These are phyloP conservation scores for Hestina assimilis DNA, from an alignment of 1,140 invertebrate species.

Conservation along the genomic window DNA sequence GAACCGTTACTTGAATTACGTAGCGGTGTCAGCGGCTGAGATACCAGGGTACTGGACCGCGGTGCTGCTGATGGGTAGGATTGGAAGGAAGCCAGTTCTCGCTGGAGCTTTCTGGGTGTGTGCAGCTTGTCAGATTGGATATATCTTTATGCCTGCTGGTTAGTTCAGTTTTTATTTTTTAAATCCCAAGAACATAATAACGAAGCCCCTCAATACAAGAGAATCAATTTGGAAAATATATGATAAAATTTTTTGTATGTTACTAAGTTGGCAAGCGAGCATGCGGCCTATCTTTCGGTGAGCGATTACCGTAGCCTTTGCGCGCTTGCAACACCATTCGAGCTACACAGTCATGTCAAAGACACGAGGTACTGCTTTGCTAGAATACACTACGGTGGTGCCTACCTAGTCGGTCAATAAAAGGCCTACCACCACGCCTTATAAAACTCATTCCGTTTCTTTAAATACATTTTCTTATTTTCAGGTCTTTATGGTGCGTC, in stretches of 20 bases:
- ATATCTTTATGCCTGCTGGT: slow-evolving; percentile 82
- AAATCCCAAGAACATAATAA: neutral
- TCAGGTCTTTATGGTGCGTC: slow-evolving; percentile 42
- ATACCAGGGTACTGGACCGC: slow-evolving; percentile 84
- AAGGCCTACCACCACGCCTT: too few species aligned
- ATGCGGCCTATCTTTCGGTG: too few species aligned
- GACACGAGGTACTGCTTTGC: too few species aligned
- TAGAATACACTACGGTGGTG: too few species aligned
- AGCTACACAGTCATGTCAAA: too few species aligned
- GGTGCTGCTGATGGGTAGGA: slow-evolving; percentile 38
- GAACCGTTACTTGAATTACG: slow-evolving; percentile 83
- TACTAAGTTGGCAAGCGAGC: too few species aligned
- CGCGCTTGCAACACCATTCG: too few species aligned
- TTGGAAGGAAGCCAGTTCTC: slow-evolving; percentile 80
- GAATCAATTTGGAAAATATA: neutral
- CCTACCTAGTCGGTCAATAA: too few species aligned
- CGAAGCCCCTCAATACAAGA: neutral
- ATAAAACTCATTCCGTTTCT: too few species aligned
- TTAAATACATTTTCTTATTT: too few species aligned
- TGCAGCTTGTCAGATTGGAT: slow-evolving; percentile 82
- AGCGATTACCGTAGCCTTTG: too few species aligned
- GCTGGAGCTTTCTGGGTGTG: slow-evolving; percentile 85
- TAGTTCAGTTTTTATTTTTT: neutral
- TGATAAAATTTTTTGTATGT: too few species aligned
- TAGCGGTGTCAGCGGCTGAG: slow-evolving; percentile 82